phyloP scores from a whole-genome alignment of 2,797 vertebrate genomes.

The Sebastes miniatus region DNA sequence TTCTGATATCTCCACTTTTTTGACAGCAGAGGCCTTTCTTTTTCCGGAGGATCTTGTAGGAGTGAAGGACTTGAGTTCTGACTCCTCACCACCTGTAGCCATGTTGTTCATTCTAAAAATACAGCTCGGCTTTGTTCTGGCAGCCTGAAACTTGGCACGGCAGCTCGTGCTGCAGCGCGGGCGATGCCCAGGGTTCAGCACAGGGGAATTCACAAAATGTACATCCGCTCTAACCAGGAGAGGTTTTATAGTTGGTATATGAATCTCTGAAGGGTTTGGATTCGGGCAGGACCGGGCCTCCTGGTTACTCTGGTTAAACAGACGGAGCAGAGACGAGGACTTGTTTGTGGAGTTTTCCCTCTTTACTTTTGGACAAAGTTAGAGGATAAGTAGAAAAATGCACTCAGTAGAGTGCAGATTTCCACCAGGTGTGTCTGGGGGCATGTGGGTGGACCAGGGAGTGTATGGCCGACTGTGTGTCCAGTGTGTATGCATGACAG shows the following conservation, averaged over 20 bases:
- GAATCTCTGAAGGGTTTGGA: constrained; percentile 24
- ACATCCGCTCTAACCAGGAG: constrained; percentile 37
- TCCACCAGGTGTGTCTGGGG: neutral
- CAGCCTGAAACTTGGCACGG: constrained; percentile 65
- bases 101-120: constrained; percentile 65
- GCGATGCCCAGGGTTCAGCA: constrained; percentile 52
- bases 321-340: neutral
- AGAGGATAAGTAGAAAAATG: neutral
- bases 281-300: constrained; percentile 7
- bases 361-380: neutral
- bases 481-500: neutral
- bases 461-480: neutral
- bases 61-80: constrained; percentile 63
- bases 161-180: constrained; percentile 29
- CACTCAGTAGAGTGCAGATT: neutral
- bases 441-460: neutral
- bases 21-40: constrained; percentile 64
- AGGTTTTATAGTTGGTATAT: neutral
- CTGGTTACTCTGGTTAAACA: constrained; percentile 18
- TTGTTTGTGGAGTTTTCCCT: neutral
- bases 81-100: constrained; percentile 74
- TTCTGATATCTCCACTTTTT: constrained; percentile 41
- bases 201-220: constrained; percentile 43
- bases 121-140: constrained; percentile 56
- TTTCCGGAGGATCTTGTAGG: constrained; percentile 70